Evolutionary conservation across 2,888 invertebrate species (phyloP), one percentile per base, ranked within the genome.

Genomic region (Lutraria lutraria): DNA sequence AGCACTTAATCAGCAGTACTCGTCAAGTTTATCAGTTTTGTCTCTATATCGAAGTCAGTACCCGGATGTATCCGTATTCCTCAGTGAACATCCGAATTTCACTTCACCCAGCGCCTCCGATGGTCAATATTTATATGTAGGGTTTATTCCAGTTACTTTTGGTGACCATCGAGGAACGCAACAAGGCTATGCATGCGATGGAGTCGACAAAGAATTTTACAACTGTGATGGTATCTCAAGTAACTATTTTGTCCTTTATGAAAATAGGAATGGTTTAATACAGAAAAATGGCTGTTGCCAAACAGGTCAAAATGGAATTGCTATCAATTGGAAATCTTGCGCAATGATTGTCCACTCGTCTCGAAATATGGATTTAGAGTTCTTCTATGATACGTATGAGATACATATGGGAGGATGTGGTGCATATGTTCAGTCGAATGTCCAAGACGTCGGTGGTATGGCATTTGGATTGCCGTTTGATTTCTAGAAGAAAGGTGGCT

Each of bases 401-500:
- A 81, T 81, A 25, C 81, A 81, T 34, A 81, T 81, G 81, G 81
- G 81, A 25, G 81, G 81, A 4, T 52, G 81, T 21, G 81, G 81
- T 43, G 53, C 1, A 0, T 53, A 25, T n/a, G 53, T 25, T 15
- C 1, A n/a, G 25, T 53, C 53, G 8, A 81, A 81, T 52, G n/a
- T 81, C 13, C 25, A 34, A 21, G 25, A n/a, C 21, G 81, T 53
- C 52, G 34, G 15, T 16, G 81, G 81, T n/a, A 34, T 81, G 53
- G 19, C 52, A 4, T 81, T 81, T 52, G 81, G 81, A 25, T 34
- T 81, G 16, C 43, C 43, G 34, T 80, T 80, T 34, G n/a, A 34
- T 43, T 79, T 25, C 25, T 72, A 72, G n/a, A n/a, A n/a, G n/a
- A n/a, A n/a, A n/a, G n/a, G n/a, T n/a, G n/a, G 43, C 43, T 43